phyloP scores from a whole-genome alignment of 2,888 invertebrate species.

The Chorisops tibialis region DNA sequence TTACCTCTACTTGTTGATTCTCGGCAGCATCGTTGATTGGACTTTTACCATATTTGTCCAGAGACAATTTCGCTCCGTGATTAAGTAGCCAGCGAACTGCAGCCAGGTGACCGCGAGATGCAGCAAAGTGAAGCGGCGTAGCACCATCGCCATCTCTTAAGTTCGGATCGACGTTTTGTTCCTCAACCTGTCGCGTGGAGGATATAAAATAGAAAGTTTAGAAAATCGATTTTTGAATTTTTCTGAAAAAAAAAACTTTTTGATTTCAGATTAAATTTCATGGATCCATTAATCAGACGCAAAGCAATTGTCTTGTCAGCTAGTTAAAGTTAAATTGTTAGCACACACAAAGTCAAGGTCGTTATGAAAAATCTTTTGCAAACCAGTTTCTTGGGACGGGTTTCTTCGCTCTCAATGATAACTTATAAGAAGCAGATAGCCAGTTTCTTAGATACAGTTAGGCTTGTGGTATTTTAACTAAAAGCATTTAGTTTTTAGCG shows the following conservation, averaged over 20 bases:
- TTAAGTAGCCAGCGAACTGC: slow-evolving; percentile 80
- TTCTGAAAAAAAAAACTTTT: background rate
- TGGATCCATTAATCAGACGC: background rate
- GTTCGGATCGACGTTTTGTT: slow-evolving; percentile 81
- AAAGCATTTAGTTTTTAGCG: no score
- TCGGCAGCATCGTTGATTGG: slow-evolving; percentile 90
- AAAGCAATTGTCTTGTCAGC: no score
- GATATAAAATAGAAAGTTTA: slow-evolving; percentile 13
- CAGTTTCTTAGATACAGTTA: no score
- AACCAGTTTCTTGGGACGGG: background rate
- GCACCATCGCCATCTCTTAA: slow-evolving; percentile 84
- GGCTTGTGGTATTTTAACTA: no score
- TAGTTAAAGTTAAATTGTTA: no score
- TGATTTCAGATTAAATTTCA: background rate
- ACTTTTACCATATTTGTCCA: slow-evolving; percentile 85
- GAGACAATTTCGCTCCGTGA: slow-evolving; percentile 74
- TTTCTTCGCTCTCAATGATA: no score
- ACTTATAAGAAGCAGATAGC: no score
- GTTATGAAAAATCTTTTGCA: slow-evolving; percentile 1
- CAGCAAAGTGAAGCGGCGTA: slow-evolving; percentile 85
- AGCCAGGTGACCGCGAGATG: slow-evolving; percentile 75
- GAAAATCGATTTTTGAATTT: background rate
- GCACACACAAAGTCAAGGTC: slow-evolving; percentile 20
- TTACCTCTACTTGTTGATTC: slow-evolving; percentile 83
- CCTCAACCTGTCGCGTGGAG: slow-evolving; percentile 64